These are phyloP conservation scores for Leptosomus discolor DNA, from an alignment of 2,113 vertebrate genomes.

Conservation along the genomic window DNA sequence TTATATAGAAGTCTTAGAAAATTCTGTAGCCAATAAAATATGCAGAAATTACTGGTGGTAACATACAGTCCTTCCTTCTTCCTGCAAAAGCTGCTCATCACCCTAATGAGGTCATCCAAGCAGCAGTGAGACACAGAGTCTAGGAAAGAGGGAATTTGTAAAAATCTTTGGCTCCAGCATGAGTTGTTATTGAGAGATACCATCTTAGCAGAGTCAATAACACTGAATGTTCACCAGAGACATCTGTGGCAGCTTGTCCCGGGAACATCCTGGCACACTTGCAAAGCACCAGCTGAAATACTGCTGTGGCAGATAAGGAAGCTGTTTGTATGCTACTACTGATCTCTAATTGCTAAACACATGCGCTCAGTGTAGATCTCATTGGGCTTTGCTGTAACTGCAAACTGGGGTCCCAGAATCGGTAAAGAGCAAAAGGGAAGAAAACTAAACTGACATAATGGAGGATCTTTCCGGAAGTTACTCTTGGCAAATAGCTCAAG, in stretches of 20 bases:
- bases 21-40: neutral
- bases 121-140: neutral
- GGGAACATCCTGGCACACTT: neutral
- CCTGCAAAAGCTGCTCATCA: neutral
- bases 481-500: neutral
- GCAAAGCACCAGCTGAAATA: slow-evolving; percentile 7
- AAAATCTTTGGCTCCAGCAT: neutral
- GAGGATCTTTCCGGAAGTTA: neutral
- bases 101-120: neutral
- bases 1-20: neutral
- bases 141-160: neutral
- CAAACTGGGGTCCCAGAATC: neutral
- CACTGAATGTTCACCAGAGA: neutral
- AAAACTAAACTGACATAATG: neutral
- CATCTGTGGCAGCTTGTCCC: neutral
- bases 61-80: neutral
- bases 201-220: neutral
- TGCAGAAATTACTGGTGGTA: neutral
- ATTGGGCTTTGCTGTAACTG: neutral
- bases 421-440: neutral
- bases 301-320: neutral
- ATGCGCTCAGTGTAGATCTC: neutral
- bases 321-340: neutral
- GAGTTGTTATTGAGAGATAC: neutral
- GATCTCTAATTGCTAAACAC: neutral